These are phyloP conservation scores for Trogon surrucura DNA, from an alignment of 2,113 vertebrate genomes.

Conservation along the genomic window DNA sequence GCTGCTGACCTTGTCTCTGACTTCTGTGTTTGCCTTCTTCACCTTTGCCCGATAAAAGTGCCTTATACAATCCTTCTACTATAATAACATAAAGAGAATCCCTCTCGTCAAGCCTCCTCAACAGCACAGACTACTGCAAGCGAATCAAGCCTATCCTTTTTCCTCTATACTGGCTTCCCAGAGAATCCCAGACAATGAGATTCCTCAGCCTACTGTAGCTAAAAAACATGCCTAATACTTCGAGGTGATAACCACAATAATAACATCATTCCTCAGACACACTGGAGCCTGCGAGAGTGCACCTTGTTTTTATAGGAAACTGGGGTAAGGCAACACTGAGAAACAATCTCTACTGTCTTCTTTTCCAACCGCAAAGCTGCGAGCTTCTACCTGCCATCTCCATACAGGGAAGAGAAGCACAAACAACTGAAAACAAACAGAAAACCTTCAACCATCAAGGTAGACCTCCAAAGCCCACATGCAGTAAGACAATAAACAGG, in stretches of 20 bases:
- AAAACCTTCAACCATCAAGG: neutral
- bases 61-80: neutral
- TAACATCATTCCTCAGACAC: conserved; percentile 49
- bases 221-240: conserved; percentile 13
- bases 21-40: conserved; percentile 13
- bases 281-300: conserved; percentile 32
- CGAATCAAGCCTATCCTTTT: neutral
- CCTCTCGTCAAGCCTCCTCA: neutral
- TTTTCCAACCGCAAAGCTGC: conserved; percentile 9
- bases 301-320: conserved; percentile 52
- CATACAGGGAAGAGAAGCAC: neutral
- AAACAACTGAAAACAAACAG: neutral
- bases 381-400: conserved; percentile 47
- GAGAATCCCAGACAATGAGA: neutral
- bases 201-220: neutral
- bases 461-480: neutral
- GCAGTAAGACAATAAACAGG: neutral
- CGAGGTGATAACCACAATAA: conserved; percentile 31
- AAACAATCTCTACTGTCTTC: neutral
- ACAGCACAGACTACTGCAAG: neutral
- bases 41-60: neutral
- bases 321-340: neutral
- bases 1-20: neutral
- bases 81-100: neutral
- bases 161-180: neutral